Evolutionary conservation across 2,888 invertebrate genomes (phyloP).

Genomic region (Calameuta pallipes): DNA sequence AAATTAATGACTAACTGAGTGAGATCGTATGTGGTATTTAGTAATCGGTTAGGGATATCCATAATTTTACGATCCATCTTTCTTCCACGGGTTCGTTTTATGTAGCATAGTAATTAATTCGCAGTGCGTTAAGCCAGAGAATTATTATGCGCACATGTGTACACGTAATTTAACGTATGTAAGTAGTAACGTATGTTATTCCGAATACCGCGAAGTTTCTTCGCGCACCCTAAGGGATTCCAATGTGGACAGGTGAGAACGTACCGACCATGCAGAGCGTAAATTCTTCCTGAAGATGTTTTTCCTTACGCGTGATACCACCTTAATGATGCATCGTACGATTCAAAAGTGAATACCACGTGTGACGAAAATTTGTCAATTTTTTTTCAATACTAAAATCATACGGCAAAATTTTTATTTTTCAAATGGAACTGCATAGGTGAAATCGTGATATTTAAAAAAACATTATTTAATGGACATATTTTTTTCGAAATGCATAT

Average conservation of each 20-base stretch:
- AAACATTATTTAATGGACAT: neutral
- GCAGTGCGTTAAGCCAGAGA: neutral
- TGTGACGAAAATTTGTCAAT: neutral
- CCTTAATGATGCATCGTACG: neutral
- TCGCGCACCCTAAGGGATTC: neutral
- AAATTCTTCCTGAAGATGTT: neutral
- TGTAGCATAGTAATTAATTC: neutral
- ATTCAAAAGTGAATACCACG: neutral
- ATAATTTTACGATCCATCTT: neutral
- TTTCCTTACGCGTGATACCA: neutral
- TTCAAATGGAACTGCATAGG: neutral
- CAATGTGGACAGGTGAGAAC: neutral
- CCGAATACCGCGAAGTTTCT: neutral
- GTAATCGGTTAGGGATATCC: neutral
- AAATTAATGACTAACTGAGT: neutral
- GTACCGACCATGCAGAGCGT: neutral
- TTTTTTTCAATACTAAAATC: neutral
- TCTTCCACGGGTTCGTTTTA: neutral
- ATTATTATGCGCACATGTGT: neutral
- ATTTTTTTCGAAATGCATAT: neutral
- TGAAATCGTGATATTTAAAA: neutral
- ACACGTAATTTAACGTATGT: neutral
- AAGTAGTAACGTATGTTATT: neutral
- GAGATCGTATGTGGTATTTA: neutral
- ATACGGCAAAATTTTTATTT: neutral